Conservation (phyloP, 30 jellyfish, hydroid and myxozoan species). For the Hydra vulgaris region DNA sequence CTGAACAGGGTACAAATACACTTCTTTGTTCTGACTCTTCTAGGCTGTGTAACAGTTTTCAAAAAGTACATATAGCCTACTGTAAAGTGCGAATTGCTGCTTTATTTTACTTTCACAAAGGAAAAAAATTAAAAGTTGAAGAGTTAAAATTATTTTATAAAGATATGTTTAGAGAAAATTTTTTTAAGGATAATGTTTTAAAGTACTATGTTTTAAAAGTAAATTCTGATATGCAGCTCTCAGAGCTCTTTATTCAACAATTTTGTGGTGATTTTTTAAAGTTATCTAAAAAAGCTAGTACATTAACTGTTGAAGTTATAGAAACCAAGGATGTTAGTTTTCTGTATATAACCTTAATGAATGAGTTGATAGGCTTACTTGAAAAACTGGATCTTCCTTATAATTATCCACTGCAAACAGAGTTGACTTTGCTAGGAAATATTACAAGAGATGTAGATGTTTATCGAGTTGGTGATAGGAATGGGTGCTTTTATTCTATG, state of each 20-base stretch:
- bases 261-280: conserved; percentile 17
- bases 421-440: conserved; percentile 6
- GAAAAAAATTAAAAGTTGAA: not conserved
- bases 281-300: conserved; percentile 7
- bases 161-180: conserved; percentile 18
- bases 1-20: no score
- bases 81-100: conserved; percentile 13
- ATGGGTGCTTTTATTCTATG: not conserved
- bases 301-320: not conserved
- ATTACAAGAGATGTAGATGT: conserved; percentile 2
- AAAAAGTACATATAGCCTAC: conserved; percentile 16
- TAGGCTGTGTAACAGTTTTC: conserved; percentile 10
- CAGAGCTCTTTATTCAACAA: not conserved
- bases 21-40: not conserved
- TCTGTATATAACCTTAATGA: not conserved
- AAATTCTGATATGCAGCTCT: not conserved
- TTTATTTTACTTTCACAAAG: not conserved
- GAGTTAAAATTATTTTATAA: not conserved
- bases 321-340: not conserved
- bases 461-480: conserved; percentile 15
- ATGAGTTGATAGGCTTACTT: not conserved
- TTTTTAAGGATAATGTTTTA: conserved; percentile 8
- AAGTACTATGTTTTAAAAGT: conserved; percentile 6
- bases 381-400: conserved; percentile 3
- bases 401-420: conserved; percentile 6